These are phyloP conservation scores for Leucophenga montana DNA, from an alignment of 2,888 invertebrate species.

Conservation along the genomic window DNA sequence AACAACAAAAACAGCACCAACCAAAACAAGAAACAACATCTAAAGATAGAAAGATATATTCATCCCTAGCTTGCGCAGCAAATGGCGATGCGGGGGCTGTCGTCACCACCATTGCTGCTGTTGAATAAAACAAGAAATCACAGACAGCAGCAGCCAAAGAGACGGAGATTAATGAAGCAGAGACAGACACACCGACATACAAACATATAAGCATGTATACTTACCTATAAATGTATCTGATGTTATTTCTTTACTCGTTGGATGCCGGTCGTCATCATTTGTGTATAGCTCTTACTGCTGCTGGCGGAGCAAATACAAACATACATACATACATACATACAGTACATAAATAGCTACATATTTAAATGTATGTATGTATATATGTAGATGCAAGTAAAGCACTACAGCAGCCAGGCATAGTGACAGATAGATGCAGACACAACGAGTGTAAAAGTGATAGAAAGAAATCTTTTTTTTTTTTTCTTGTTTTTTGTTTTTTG, in stretches of 20 bases:
- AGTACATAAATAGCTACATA: constrained; percentile 5
- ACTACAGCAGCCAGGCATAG: too few species aligned
- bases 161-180: constrained; percentile 68
- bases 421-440: too few species aligned
- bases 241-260: background rate
- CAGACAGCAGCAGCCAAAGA: constrained; percentile 36
- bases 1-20: too few species aligned
- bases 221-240: constrained; percentile 2
- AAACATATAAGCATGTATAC: constrained; percentile 22
- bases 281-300: too few species aligned
- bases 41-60: background rate
- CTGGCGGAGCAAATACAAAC: constrained; percentile 51
- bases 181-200: constrained; percentile 41
- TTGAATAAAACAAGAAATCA: constrained; percentile 42
- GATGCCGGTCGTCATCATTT: too few species aligned
- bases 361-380: constrained; percentile 14
- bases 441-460: too few species aligned
- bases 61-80: background rate
- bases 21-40: background rate
- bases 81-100: background rate
- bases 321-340: constrained; percentile 32
- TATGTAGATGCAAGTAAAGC: constrained; percentile 15
- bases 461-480: too few species aligned
- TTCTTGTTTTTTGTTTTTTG: too few species aligned
- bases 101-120: background rate